phyloP scores from a whole-genome alignment of 2,113 vertebrate species.

The Mastomys coucha region DNA sequence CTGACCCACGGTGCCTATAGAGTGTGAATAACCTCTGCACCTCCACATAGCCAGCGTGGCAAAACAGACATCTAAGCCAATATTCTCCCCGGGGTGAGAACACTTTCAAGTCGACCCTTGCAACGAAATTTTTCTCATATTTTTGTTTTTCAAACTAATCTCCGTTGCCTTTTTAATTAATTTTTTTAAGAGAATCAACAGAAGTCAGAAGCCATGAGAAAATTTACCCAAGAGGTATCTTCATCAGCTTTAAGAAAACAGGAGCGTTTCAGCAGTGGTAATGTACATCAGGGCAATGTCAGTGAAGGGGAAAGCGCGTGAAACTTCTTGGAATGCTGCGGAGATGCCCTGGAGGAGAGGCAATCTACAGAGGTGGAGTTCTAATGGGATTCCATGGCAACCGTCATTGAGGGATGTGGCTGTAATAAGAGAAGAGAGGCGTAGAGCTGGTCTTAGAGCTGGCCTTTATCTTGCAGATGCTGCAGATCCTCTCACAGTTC shows the following conservation, averaged over 20 bases:
- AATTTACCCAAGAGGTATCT: conserved; percentile 11
- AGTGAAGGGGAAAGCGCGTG: background rate
- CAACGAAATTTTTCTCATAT: conserved; percentile 12
- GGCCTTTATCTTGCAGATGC: background rate
- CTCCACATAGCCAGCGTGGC: background rate
- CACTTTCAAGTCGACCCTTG: background rate
- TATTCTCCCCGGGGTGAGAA: background rate
- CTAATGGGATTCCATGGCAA: conserved; percentile 52
- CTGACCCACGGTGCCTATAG: background rate
- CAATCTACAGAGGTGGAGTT: conserved; percentile 19
- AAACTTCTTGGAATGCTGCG: background rate
- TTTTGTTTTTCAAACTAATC: background rate
- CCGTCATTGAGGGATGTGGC: background rate
- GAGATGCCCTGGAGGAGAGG: conserved; percentile 14
- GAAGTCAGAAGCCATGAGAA: conserved; percentile 45
- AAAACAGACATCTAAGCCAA: background rate
- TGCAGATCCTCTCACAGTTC: too few species aligned
- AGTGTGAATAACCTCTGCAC: background rate
- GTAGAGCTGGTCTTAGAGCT: background rate
- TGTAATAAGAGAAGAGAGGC: background rate
- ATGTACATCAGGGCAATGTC: background rate
- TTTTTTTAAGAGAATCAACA: background rate
- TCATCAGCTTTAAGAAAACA: background rate
- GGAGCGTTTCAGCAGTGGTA: background rate
- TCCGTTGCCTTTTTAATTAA: rapidly evolving